These are phyloP conservation scores for Rhopalosiphum padi DNA, from an alignment of 1,140 invertebrate species.

Conservation along the genomic window DNA sequence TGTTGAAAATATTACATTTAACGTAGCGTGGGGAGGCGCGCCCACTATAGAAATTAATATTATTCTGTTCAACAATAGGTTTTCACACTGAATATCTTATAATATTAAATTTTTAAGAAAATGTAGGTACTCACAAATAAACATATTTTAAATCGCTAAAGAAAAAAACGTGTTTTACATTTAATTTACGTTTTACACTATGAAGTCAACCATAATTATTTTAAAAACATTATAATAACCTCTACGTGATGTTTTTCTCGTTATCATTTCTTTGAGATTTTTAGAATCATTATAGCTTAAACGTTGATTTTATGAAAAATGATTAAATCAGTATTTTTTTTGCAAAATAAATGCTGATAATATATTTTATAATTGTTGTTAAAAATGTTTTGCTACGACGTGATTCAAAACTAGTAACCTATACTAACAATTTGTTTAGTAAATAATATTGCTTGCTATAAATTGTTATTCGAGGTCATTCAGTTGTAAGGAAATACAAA, in stretches of 20 bases:
- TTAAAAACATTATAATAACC: not conserved
- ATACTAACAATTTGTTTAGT: not conserved
- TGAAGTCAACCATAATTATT: not conserved
- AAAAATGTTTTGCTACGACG: not conserved
- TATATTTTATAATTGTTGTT: not conserved
- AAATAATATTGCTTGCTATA: not conserved
- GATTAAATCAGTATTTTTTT: not conserved
- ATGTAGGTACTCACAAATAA: not conserved
- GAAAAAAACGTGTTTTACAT: not conserved
- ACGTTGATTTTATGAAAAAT: not conserved
- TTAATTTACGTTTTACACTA: not conserved
- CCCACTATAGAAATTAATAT: not conserved
- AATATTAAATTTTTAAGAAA: conserved; percentile 17
- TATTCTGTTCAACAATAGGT: conserved; percentile 3
- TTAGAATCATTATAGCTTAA: not conserved
- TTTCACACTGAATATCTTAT: not conserved
- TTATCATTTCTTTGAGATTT: not conserved
- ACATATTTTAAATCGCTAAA: not conserved
- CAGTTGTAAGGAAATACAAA: not conserved
- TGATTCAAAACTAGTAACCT: not conserved
- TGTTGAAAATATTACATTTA: not conserved
- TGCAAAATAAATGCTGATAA: not conserved
- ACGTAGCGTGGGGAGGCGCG: not conserved
- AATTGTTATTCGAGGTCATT: not conserved
- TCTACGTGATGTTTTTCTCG: not conserved